These are phyloP conservation scores for Dione juno DNA, from an alignment of 2,888 invertebrate species.

Conservation along the genomic window DNA sequence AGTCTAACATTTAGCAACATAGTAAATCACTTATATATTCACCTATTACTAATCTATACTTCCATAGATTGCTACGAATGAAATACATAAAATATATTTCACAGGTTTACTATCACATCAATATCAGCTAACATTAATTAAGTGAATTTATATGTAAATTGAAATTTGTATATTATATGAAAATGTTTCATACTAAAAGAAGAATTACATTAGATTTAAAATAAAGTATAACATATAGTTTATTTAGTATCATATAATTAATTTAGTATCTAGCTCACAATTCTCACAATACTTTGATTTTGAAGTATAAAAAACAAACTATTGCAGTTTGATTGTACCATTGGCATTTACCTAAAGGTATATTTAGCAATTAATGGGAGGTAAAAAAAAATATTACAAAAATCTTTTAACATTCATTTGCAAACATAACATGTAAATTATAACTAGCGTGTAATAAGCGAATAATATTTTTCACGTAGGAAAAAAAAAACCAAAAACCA, in stretches of 20 bases:
- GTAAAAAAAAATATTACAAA: too few relatives aligned
- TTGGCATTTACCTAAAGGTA: not conserved
- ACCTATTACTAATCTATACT: not conserved
- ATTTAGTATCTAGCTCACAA: too few relatives aligned
- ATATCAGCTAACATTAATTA: constrained; percentile 15
- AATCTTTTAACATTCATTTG: too few relatives aligned
- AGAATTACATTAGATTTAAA: too few relatives aligned
- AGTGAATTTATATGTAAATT: constrained; percentile 3
- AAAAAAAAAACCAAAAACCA: not conserved
- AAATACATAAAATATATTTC: constrained; percentile 31
- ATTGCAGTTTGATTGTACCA: too few relatives aligned
- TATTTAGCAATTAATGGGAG: not conserved
- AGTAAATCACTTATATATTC: constrained; percentile 7
- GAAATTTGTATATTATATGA: not conserved
- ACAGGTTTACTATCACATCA: constrained; percentile 29
- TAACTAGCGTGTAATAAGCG: not conserved
- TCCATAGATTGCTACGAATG: constrained; percentile 19
- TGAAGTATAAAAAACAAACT: too few relatives aligned
- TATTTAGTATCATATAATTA: too few relatives aligned
- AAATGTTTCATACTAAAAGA: not conserved
- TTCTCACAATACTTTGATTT: too few relatives aligned
- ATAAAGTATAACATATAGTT: not conserved
- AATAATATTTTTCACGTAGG: not conserved
- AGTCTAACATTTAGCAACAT: constrained; percentile 2
- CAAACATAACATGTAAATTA: not conserved